These are phyloP conservation scores for Hemicentrotus pulcherrimus DNA, from an alignment of 35 echinoderm and acorn worm genomes.

Conservation along the genomic window DNA sequence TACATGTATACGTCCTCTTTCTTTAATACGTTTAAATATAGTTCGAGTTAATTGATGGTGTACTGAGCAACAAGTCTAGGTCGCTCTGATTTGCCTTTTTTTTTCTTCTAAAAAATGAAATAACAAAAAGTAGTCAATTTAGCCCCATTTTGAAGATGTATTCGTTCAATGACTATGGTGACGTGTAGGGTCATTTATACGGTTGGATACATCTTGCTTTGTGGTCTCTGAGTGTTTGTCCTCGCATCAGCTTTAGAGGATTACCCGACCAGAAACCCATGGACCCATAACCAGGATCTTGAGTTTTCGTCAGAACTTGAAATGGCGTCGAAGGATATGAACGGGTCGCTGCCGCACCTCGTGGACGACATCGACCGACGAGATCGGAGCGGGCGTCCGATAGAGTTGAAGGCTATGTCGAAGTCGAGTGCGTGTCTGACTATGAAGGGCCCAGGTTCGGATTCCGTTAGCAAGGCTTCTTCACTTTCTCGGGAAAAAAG, in stretches of 20 bases:
- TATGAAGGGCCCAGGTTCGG: not conserved
- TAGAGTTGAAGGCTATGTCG: not conserved
- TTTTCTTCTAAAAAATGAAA: too few relatives aligned
- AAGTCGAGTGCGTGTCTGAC: not conserved
- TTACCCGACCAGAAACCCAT: not conserved
- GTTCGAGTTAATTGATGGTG: too few relatives aligned
- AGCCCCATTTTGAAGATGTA: not conserved
- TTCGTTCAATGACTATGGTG: not conserved
- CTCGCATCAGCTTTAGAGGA: not conserved
- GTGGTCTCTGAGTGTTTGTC: not conserved
- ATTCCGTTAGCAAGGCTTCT: not conserved
- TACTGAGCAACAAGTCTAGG: too few relatives aligned
- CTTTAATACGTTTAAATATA: too few relatives aligned
- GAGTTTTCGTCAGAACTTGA: not conserved
- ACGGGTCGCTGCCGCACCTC: not conserved
- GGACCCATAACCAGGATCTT: not conserved
- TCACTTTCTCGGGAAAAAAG: not conserved
- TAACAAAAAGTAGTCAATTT: too few relatives aligned
- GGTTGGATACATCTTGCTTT: not conserved
- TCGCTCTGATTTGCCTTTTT: too few relatives aligned
- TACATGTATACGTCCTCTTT: too few relatives aligned
- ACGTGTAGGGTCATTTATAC: not conserved
- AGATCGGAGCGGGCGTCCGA: not conserved
- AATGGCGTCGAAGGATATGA: not conserved
- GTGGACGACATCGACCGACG: not conserved